Percentiles rank a stretch among this genome's conserved stretches.
These are phyloP conservation scores for Pyrrhia umbra DNA, from an alignment of 2,888 invertebrate genomes.

Conservation along the genomic window DNA sequence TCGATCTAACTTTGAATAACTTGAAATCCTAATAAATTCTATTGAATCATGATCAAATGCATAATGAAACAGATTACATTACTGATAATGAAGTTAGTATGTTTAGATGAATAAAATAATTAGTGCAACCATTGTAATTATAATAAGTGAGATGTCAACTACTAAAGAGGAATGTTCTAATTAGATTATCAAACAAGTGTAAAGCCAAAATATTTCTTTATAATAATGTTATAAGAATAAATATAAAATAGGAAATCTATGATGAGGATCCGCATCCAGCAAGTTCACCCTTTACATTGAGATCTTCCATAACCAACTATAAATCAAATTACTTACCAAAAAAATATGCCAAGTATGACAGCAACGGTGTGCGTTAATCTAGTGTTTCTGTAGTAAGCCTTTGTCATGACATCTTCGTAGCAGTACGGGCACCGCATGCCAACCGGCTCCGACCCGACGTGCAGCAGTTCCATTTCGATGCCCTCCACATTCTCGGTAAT, in stretches of 20 bases:
- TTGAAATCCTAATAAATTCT: too few species aligned
- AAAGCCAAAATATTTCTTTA: not conserved
- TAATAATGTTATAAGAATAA: not conserved
- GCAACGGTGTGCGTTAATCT: constrained; percentile 79
- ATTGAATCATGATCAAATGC: too few species aligned
- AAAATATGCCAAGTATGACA: constrained; percentile 79
- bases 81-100: not conserved
- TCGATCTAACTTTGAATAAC: too few species aligned
- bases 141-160: constrained; percentile 3
- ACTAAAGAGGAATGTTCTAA: constrained; percentile 19
- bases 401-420: constrained; percentile 85
- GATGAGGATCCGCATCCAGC: not conserved
- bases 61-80: too few species aligned
- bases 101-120: not conserved
- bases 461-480: constrained; percentile 85
- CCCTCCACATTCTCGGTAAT: constrained; percentile 75
- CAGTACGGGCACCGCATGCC: constrained; percentile 85
- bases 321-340: constrained; percentile 75
- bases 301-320: not conserved
- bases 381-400: constrained; percentile 77
- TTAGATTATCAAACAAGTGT: constrained; percentile 37
- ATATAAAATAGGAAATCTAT: not conserved
- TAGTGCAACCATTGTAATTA: constrained; percentile 8
- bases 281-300: not conserved
- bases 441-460: constrained; percentile 86